These are phyloP conservation scores for Pseudococcus viburni DNA, from an alignment of 2,888 invertebrate species.

Conservation along the genomic window DNA sequence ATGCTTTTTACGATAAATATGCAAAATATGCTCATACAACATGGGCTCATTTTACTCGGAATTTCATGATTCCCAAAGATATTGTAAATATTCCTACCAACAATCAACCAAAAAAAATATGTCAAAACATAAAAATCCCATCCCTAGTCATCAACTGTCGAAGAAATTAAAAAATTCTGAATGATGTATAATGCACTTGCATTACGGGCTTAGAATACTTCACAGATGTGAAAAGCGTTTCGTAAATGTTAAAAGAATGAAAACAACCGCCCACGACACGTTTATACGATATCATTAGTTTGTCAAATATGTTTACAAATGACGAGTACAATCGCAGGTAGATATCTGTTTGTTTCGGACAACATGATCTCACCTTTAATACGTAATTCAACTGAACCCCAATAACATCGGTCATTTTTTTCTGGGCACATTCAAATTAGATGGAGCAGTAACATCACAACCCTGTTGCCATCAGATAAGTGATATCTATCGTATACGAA, in stretches of 20 bases:
- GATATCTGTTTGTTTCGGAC: constrained; percentile 13
- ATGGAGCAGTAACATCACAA: background rate
- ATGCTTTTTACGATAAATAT: no score
- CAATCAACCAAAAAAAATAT: no score
- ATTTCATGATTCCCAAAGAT: no score
- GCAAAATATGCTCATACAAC: no score
- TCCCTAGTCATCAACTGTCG: background rate
- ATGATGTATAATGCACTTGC: background rate
- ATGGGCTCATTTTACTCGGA: no score
- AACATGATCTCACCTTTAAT: constrained; percentile 29
- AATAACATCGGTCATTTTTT: constrained; percentile 16
- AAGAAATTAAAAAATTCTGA: background rate
- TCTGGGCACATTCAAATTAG: background rate
- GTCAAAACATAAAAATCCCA: no score
- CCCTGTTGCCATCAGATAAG: constrained; percentile 4
- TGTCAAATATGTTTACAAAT: background rate
- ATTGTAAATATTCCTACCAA: no score
- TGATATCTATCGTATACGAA: background rate
- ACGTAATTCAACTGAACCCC: constrained; percentile 6
- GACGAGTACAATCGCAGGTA: constrained; percentile 8
- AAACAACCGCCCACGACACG: background rate
- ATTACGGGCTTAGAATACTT: background rate
- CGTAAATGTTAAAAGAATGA: background rate
- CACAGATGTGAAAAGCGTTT: background rate
- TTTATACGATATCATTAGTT: background rate